A percentile compares a stretch with the other conserved stretches of the same genome.
Evolutionary conservation across 1,140 invertebrate species (phyloP).

Genomic region (Drosophila leontia): DNA sequence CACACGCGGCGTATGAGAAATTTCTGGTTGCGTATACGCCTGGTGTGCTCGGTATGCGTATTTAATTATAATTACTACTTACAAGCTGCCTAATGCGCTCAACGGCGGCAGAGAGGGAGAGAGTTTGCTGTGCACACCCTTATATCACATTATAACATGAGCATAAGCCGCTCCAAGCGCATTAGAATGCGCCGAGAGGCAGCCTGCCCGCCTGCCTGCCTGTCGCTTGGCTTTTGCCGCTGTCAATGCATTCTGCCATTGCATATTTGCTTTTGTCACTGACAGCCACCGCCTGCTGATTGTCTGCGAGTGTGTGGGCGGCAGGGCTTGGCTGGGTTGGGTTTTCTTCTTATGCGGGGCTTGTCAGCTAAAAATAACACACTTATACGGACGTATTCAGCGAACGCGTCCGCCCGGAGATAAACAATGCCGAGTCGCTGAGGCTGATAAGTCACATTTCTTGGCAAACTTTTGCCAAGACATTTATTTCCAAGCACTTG

Average conservation of each 20-base stretch:
- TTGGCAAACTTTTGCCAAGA: conserved; percentile 11
- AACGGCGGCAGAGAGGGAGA: neutral
- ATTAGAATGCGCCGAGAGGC: conserved; percentile 30
- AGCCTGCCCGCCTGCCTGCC: conserved; percentile 4
- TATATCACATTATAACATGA: conserved; percentile 45
- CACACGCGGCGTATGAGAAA: conserved; percentile 53
- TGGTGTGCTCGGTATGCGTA: conserved; percentile 52
- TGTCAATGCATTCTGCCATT: conserved; percentile 68
- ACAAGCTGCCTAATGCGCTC: conserved; percentile 55
- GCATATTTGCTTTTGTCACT: conserved; percentile 47
- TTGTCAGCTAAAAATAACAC: conserved; percentile 40
- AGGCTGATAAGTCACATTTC: conserved; percentile 34
- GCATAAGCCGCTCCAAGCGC: conserved; percentile 45
- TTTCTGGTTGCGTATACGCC: conserved; percentile 59
- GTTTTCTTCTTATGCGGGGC: conserved; percentile 3
- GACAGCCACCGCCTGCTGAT: conserved; percentile 40
- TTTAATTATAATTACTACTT: conserved; percentile 76
- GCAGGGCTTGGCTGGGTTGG: conserved; percentile 5
- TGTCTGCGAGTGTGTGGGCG: conserved; percentile 22
- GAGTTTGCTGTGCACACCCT: conserved; percentile 7
- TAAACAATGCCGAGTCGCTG: conserved; percentile 33
- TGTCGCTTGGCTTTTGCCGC: conserved; percentile 25
- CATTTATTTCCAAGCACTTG: conserved; percentile 19
- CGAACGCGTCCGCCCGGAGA: conserved; percentile 10
- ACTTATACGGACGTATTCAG: conserved; percentile 3